Conservation (phyloP, 2,888 invertebrate species). For the Apodemia mormo region DNA sequence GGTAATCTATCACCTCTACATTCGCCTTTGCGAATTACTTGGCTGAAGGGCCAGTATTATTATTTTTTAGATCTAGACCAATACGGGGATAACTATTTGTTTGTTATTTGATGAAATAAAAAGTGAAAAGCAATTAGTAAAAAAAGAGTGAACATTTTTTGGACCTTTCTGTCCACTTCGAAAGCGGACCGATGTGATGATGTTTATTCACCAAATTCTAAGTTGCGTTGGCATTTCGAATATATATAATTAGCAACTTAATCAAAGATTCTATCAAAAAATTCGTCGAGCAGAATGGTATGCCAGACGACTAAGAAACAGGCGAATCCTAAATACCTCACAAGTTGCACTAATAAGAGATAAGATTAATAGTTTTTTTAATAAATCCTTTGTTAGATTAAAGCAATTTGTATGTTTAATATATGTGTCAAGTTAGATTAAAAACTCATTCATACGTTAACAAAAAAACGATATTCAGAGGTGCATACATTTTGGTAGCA, state of each 20-base stretch:
- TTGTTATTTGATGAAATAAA: too few relatives aligned
- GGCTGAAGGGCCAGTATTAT: too few relatives aligned
- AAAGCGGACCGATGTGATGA: too few relatives aligned
- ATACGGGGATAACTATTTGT: too few relatives aligned
- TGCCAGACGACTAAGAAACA: constrained; percentile 16
- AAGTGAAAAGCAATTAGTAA: too few relatives aligned
- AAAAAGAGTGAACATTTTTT: too few relatives aligned
- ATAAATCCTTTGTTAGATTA: constrained; percentile 6
- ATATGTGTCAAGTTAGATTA: constrained; percentile 9
- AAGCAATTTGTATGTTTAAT: constrained; percentile 4
- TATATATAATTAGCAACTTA: not conserved
- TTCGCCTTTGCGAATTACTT: too few relatives aligned
- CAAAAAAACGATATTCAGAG: not conserved
- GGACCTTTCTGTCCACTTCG: too few relatives aligned
- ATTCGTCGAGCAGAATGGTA: constrained; percentile 8
- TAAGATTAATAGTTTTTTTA: constrained; percentile 7
- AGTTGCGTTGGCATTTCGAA: not conserved
- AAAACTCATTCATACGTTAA: constrained; percentile 5
- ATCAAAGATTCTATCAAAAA: constrained; percentile 8
- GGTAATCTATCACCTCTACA: too few relatives aligned
- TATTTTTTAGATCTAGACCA: too few relatives aligned
- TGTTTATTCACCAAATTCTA: not conserved
- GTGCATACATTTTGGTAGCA: not conserved
- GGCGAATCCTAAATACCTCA: constrained; percentile 7
- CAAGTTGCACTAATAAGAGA: constrained; percentile 16